These are phyloP conservation scores for Drosophila triauraria DNA, from an alignment of 1,140 invertebrate genomes.

Conservation along the genomic window DNA sequence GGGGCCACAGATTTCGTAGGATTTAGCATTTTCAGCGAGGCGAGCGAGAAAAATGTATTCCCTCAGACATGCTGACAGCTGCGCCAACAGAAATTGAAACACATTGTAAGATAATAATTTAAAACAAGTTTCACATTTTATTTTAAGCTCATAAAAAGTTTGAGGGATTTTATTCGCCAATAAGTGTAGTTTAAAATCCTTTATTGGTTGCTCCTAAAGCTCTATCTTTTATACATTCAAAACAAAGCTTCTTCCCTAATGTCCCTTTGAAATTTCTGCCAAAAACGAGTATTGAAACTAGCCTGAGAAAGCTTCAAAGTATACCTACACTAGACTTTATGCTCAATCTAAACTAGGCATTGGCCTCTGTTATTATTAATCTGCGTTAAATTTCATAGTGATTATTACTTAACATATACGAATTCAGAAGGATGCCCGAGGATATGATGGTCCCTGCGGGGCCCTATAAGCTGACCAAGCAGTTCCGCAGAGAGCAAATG, in stretches of 20 bases:
- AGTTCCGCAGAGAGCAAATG: conserved; percentile 41
- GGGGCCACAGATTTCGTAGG: conserved; percentile 22
- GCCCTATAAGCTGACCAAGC: conserved; percentile 46
- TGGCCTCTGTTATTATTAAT: not conserved
- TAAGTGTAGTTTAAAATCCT: too few relatives aligned
- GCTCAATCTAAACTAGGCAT: not conserved
- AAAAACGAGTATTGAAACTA: too few relatives aligned
- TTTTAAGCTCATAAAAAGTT: too few relatives aligned
- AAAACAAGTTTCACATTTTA: too few relatives aligned
- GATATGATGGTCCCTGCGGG: conserved; percentile 39
- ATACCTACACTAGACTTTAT: not conserved
- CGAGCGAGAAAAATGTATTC: not conserved
- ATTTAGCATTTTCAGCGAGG: conserved; percentile 10
- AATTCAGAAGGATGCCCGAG: conserved; percentile 27
- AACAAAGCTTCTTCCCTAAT: too few relatives aligned
- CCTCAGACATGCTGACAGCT: conserved; percentile 1
- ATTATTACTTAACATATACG: not conserved
- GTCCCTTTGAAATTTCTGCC: too few relatives aligned
- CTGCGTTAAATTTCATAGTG: not conserved
- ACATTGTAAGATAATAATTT: not conserved
- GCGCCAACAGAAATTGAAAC: not conserved
- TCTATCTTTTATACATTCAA: too few relatives aligned
- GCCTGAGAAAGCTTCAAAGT: too few relatives aligned
- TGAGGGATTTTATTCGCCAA: too few relatives aligned
- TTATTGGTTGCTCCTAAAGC: too few relatives aligned